These are phyloP conservation scores for Dendroctonus ponderosae DNA, from an alignment of 1,140 invertebrate species.

Conservation along the genomic window DNA sequence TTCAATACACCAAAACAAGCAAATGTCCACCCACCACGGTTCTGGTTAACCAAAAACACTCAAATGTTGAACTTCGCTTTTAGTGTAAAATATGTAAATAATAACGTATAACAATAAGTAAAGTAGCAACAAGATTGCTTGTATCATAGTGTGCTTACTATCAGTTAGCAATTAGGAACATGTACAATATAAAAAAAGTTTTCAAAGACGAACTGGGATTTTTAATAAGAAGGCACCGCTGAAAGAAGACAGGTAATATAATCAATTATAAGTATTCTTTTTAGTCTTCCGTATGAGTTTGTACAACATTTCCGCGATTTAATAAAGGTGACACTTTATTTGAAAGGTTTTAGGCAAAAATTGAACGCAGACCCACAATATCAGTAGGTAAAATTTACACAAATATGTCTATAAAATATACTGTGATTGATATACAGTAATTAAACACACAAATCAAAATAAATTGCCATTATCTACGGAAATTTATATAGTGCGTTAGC, in stretches of 20 bases:
- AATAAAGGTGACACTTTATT: background rate
- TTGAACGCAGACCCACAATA: background rate
- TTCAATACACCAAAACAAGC: too few relatives aligned
- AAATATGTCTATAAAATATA: background rate
- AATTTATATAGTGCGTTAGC: too few relatives aligned
- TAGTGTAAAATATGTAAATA: too few relatives aligned
- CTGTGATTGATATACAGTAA: too few relatives aligned
- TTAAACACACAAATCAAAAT: too few relatives aligned
- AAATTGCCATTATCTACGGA: too few relatives aligned
- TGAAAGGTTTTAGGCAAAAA: background rate
- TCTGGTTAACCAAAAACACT: too few relatives aligned
- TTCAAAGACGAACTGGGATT: conserved; percentile 43
- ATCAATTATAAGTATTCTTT: conserved; percentile 38
- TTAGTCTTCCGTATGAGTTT: conserved; percentile 31
- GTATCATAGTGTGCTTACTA: too few relatives aligned
- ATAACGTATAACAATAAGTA: too few relatives aligned
- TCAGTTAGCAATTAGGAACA: background rate
- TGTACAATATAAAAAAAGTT: conserved; percentile 13
- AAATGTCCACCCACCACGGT: too few relatives aligned
- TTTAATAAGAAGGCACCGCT: conserved; percentile 52
- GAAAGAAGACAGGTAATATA: conserved; percentile 50
- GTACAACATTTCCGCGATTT: conserved; percentile 25
- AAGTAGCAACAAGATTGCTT: too few relatives aligned
- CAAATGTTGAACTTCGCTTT: too few relatives aligned
- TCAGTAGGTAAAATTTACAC: conserved; percentile 4